A percentile compares a stretch with the other conserved stretches of the same genome.
Conservation (phyloP, 1,140 invertebrate genomes). For the Tetragnatha versicolor region DNA sequence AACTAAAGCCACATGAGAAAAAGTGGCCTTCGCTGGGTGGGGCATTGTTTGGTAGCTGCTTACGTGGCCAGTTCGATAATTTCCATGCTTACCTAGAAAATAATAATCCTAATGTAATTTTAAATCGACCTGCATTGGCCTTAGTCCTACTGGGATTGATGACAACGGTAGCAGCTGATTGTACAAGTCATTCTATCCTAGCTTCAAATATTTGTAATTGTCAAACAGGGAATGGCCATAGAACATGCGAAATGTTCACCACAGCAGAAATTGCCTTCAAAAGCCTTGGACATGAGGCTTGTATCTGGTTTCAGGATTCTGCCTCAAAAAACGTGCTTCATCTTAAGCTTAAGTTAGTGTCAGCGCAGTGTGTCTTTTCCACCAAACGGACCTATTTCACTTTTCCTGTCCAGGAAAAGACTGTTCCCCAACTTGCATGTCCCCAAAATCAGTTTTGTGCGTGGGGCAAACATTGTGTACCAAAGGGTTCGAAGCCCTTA, state of each 20-base stretch:
- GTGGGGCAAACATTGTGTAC: too few species aligned
- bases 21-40: neutral
- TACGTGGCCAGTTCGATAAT: neutral
- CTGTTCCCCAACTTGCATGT: too few species aligned
- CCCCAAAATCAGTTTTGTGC: too few species aligned
- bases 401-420: too few species aligned
- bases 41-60: neutral
- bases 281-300: neutral
- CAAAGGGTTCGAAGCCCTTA: too few species aligned
- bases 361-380: too few species aligned
- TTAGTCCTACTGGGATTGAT: neutral
- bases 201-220: neutral
- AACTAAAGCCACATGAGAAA: neutral
- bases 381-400: too few species aligned
- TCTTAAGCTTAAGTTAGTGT: too few species aligned
- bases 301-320: constrained; percentile 1
- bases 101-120: neutral
- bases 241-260: neutral
- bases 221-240: neutral
- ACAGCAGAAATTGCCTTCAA: neutral
- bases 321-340: too few species aligned
- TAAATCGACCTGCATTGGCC: neutral
- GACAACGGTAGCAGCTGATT: neutral
- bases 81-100: neutral
- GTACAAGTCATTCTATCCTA: neutral